Evolutionary conservation across 2,113 vertebrate genomes (phyloP), one percentile per base, ranked within the genome.

Genomic region (Pelecanus crispus): DNA sequence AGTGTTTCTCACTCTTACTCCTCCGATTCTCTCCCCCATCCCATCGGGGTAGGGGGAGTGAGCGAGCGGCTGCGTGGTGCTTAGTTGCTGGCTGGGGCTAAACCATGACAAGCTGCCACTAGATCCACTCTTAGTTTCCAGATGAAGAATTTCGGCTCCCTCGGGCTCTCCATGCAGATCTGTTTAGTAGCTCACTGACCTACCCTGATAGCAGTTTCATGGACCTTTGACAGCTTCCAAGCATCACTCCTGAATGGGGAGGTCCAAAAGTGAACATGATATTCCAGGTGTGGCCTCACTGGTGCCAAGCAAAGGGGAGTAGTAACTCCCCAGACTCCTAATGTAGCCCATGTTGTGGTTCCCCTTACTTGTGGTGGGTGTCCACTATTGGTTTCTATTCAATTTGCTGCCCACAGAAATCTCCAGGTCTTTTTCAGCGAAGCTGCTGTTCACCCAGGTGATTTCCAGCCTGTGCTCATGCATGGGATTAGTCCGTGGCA

Each of bases 81-180:
- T n/a, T n/a, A n/a, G n/a, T n/a, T n/a, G n/a, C n/a, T n/a, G n/a
- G n/a, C n/a, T n/a, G n/a, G n/a, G n/a, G n/a, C n/a, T n/a, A n/a
- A n/a, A n/a, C n/a, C n/a, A n/a, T n/a, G n/a, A n/a, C n/a, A n/a
- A 25, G 62, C 53, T 75, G 26, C 40, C 10, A 29, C 9, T 32
- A 36, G 29, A 32, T 71, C 50, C 8, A 12, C 31, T 66, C 25
- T 17, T 61, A 40, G 52, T 59, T 82, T 66, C 59, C 16, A 47
- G 44, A 13, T 0, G 1, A 34, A 61, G 53, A 50, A 9, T 20
- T 28, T 55, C 0, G 1, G 11, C 11, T 67, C 32, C 20, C 53
- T 61, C 0, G 0, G 19, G 22, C n/a, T 80, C 22, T 74, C 40
- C 40, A 6, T 25, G 26, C 19, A 44, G n/a, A 40, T 44, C 18